Evolutionary conservation across 92 coral and sea anemone species (phyloP).

Genomic region (Siderastrea siderea): DNA sequence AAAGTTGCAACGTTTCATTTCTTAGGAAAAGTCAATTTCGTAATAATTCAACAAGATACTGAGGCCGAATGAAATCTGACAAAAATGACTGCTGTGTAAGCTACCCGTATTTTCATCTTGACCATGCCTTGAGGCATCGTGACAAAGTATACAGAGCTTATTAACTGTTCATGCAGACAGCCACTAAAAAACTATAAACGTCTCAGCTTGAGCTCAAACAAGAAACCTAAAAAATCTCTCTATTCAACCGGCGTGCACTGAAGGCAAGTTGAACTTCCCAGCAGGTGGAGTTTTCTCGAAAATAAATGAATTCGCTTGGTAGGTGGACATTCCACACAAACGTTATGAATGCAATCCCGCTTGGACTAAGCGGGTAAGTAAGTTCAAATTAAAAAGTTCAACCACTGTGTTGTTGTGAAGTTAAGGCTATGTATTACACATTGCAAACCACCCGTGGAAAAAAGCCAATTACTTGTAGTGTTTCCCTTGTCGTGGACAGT

Average conservation of each 20-base stretch:
- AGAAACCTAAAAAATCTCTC: not conserved
- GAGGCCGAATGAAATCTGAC: not conserved
- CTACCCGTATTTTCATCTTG: not conserved
- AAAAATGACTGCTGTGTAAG: not conserved
- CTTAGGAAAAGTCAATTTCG: not conserved
- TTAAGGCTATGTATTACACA: slow-evolving; percentile 15
- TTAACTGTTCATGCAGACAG: slow-evolving; percentile 7
- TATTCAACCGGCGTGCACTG: not conserved
- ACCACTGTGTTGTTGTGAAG: slow-evolving; percentile 48
- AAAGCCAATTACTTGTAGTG: slow-evolving; percentile 61
- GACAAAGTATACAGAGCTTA: not conserved
- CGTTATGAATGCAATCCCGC: slow-evolving; percentile 29
- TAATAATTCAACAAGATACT: slow-evolving; percentile 2
- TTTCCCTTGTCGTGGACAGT: slow-evolving; percentile 50
- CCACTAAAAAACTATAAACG: slow-evolving; percentile 23
- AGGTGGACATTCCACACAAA: slow-evolving; percentile 51
- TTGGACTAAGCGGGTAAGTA: slow-evolving; percentile 31
- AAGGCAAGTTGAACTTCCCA: slow-evolving; percentile 18
- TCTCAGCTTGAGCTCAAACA: slow-evolving; percentile 38
- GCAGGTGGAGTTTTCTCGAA: slow-evolving; percentile 39
- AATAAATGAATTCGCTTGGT: slow-evolving; percentile 42
- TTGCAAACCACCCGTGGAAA: slow-evolving; percentile 49
- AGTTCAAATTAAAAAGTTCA: slow-evolving; percentile 44
- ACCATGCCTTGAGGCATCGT: not conserved
- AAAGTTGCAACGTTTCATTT: slow-evolving; percentile 12